Conservation (phyloP, 2,888 invertebrate species). For the Drosophila meridiana region DNA sequence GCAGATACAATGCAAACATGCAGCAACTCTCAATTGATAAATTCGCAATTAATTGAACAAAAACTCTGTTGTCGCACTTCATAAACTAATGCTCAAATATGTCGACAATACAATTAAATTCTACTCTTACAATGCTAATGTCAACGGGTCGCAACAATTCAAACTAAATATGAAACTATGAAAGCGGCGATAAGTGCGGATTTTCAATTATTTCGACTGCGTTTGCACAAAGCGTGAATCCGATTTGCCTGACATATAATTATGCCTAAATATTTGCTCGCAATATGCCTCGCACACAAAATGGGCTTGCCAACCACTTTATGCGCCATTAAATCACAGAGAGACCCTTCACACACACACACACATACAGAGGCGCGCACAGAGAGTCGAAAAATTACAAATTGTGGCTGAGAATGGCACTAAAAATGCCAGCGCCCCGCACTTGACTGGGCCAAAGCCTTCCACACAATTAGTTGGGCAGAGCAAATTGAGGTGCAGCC, state of each 20-base stretch:
- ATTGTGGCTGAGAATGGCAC: constrained; percentile 55
- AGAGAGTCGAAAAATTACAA: constrained; percentile 50
- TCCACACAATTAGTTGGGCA: constrained; percentile 78
- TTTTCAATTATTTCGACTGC: constrained; percentile 26
- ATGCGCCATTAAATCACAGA: constrained; percentile 66
- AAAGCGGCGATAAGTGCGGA: constrained; percentile 7
- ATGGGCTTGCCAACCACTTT: constrained; percentile 56
- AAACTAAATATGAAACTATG: constrained; percentile 6
- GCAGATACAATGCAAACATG: constrained; percentile 20
- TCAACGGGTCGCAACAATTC: not conserved
- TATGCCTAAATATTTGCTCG: constrained; percentile 56
- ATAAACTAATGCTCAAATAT: constrained; percentile 22
- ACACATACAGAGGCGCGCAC: constrained; percentile 2
- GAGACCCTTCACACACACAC: constrained; percentile 38
- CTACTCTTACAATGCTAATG: not conserved
- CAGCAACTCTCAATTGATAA: constrained; percentile 5
- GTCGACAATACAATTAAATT: constrained; percentile 1
- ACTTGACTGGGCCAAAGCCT: constrained; percentile 44
- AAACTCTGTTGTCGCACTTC: not conserved
- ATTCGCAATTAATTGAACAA: constrained; percentile 15
- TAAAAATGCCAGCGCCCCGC: constrained; percentile 43
- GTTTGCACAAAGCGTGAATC: constrained; percentile 8
- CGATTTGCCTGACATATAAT: constrained; percentile 47
- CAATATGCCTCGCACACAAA: constrained; percentile 31
- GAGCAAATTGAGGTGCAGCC: constrained; percentile 72